These are phyloP conservation scores for Larimichthys crocea DNA, from an alignment of 2,113 vertebrate genomes.

Conservation along the genomic window DNA sequence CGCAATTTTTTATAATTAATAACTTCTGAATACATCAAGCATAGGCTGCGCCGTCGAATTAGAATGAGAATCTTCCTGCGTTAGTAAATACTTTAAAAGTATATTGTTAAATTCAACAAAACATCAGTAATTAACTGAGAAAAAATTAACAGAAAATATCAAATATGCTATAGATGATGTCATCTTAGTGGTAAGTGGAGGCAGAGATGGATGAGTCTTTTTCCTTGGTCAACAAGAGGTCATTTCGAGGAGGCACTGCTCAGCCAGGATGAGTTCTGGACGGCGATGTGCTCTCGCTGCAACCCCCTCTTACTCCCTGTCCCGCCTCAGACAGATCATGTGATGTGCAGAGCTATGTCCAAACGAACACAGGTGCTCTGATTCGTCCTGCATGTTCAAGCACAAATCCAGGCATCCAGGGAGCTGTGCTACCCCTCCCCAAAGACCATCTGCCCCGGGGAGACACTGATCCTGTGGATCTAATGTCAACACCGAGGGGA, in stretches of 20 bases:
- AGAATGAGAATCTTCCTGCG: neutral
- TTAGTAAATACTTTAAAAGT: neutral
- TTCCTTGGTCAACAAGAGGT: conserved; percentile 51
- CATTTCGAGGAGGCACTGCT: conserved; percentile 58
- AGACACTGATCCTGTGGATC: conserved; percentile 77
- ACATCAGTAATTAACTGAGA: too few relatives aligned
- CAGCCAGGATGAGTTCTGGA: conserved; percentile 38
- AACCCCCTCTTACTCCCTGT: neutral
- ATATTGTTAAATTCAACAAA: neutral
- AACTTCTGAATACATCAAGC: neutral
- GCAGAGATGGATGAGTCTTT: conserved; percentile 54
- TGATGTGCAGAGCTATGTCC: conserved; percentile 75
- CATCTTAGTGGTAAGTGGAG: conserved; percentile 16
- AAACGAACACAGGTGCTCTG: conserved; percentile 82
- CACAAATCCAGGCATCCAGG: conserved; percentile 78
- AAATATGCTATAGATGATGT: conserved; percentile 34
- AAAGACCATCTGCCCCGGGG: conserved; percentile 75
- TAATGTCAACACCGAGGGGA: conserved; percentile 77
- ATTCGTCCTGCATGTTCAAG: conserved; percentile 82
- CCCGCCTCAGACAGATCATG: conserved; percentile 57
- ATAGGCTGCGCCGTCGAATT: neutral
- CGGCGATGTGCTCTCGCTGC: neutral
- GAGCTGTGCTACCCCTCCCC: conserved; percentile 65
- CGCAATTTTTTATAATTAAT: neutral
- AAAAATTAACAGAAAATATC: conserved; percentile 25